Evolutionary conservation across 1,140 invertebrate species (phyloP).

Genomic region (Nomia melanderi): DNA sequence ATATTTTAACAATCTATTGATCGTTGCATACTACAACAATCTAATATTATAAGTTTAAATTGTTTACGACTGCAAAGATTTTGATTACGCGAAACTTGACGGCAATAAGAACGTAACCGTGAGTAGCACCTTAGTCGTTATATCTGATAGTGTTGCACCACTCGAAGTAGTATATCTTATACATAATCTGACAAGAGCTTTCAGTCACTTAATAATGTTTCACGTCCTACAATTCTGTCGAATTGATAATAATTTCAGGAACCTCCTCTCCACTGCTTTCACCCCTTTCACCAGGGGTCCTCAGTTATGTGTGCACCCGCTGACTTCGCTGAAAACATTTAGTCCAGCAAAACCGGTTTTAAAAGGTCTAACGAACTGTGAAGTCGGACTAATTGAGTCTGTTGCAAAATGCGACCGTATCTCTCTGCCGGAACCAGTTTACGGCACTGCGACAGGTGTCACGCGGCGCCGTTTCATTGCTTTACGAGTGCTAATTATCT

Average conservation of each 20-base stretch:
- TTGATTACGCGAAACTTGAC: no score
- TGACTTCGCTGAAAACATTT: slow-evolving; percentile 59
- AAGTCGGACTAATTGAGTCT: slow-evolving; percentile 68
- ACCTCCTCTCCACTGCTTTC: not conserved
- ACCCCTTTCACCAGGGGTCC: slow-evolving; percentile 12
- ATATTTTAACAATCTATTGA: no score
- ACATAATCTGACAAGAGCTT: no score
- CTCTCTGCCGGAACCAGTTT: slow-evolving; percentile 56
- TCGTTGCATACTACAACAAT: no score
- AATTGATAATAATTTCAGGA: not conserved
- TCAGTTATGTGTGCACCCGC: slow-evolving; percentile 17
- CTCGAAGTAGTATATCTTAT: no score
- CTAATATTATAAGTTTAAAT: no score
- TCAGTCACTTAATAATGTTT: no score
- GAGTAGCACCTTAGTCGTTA: no score
- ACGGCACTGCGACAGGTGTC: slow-evolving; percentile 62
- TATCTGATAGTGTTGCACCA: no score
- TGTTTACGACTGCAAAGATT: no score
- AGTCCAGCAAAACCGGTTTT: slow-evolving; percentile 60
- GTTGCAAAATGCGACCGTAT: slow-evolving; percentile 59
- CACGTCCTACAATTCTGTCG: not conserved
- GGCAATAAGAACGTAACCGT: no score
- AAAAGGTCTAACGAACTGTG: slow-evolving; percentile 71
- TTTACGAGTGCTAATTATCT: slow-evolving; percentile 63
- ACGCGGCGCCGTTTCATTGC: slow-evolving; percentile 62